A percentile compares a stretch with the other conserved stretches of the same genome.
Conservation (phyloP, 92 coral and sea anemone genomes). For the Ricordea florida region DNA sequence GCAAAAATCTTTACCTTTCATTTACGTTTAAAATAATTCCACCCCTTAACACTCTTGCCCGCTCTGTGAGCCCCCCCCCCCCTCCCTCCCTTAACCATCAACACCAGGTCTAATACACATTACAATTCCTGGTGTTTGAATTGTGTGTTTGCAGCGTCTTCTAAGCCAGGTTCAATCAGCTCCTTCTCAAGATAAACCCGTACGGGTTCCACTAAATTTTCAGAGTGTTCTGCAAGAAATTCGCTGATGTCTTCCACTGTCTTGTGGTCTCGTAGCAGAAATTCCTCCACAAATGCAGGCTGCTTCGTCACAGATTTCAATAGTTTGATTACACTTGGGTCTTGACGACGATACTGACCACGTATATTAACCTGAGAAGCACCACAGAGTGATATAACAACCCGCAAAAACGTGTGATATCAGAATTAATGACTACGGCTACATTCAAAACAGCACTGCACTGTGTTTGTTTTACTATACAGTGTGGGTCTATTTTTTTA, state of each 20-base stretch:
- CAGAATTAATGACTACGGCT: too few species aligned
- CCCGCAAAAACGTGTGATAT: too few species aligned
- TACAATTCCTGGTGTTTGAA: constrained; percentile 9
- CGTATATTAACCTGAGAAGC: constrained; percentile 84
- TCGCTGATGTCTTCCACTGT: constrained; percentile 53
- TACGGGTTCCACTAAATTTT: constrained; percentile 40
- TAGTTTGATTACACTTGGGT: constrained; percentile 37
- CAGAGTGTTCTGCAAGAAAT: constrained; percentile 52
- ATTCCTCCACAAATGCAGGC: constrained; percentile 80
- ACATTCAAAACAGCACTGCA: too few species aligned
- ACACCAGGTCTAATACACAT: background rate
- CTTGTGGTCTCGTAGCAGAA: constrained; percentile 75
- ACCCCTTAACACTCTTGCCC: too few species aligned
- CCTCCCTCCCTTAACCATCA: background rate
- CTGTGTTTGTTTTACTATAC: too few species aligned
- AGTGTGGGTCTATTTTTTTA: too few species aligned
- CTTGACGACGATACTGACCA: constrained; percentile 63
- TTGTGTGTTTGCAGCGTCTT: background rate
- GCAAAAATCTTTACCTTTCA: too few species aligned
- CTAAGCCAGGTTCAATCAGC: background rate
- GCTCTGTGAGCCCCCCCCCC: too few species aligned
- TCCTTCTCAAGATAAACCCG: constrained; percentile 47
- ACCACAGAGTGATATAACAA: too few species aligned
- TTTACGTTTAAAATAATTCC: too few species aligned
- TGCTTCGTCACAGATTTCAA: constrained; percentile 37